Base-by-base conservation (phyloP, 2,888 invertebrate species). In the Cancer borealis region DNA sequence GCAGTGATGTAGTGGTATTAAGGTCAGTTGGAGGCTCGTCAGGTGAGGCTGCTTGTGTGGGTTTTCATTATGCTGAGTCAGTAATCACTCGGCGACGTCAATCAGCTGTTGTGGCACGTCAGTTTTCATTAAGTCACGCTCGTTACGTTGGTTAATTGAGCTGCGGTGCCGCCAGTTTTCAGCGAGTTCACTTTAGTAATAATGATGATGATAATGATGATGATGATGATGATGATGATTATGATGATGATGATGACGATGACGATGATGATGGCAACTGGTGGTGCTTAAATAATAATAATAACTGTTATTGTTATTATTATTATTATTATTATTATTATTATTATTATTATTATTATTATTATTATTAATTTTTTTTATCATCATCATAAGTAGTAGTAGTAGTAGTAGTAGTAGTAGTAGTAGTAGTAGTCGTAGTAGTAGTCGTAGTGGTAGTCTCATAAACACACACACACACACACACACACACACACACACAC, bases 21-120 rank as follows among this genome's bases (percentile, higher is more conserved):
- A 21, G 66, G 66, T 66, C 66, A 66, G 66, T n/a, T 66, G n/a
- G 66, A 66, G 66, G 66, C 66, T n/a, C 66, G 66, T 66, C 66
- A 66, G 66, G 66, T n/a, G n/a, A n/a, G 66, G 66, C n/a, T 66
- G 66, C 66, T 66, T 66, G n/a, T 66, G 66, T 66, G 2, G 66
- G 66, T 66, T 66, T 66, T 66, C 66, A 66, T 66, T 66, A n/a
- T 66, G 66, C n/a, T 66, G 66, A 66, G 66, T 66, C 66, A 66
- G 66, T 66, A 66, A 66, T 66, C 66, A 66, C 66, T 66, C 66
- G 66, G 66, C 66, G 66, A 66, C 66, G 66, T 66, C 66, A 66
- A 66, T 66, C 66, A 66, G 66, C 66, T 66, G 66, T n/a, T n/a
- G 66, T 66, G 66, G 66, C 66, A n/a, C 66, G 66, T 66, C 66